phyloP scores from a whole-genome alignment of 1,140 invertebrate genomes.

The Diorhabda elongata region DNA sequence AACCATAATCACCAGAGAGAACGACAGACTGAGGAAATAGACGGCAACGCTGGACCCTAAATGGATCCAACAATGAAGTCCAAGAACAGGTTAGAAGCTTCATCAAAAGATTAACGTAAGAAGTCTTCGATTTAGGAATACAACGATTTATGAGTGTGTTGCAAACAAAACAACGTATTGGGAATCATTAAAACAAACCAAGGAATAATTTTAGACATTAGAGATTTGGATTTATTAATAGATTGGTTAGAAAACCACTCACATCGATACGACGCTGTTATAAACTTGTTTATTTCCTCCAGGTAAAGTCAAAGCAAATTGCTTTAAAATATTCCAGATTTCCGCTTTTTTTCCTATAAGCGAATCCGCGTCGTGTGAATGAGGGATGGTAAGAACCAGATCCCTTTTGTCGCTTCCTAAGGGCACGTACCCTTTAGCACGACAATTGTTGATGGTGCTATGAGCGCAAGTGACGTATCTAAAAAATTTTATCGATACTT shows the following conservation, averaged over 20 bases:
- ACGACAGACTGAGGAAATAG: no score
- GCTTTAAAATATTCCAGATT: conserved; percentile 26
- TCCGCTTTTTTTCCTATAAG: conserved; percentile 25
- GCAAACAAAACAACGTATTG: no score
- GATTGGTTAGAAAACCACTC: conserved; percentile 5
- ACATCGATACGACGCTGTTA: conserved; percentile 32
- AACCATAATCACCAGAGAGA: no score
- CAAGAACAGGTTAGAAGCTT: no score
- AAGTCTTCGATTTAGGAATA: no score
- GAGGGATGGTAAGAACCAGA: conserved; percentile 20
- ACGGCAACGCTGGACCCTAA: no score
- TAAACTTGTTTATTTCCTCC: conserved; percentile 27
- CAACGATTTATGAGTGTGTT: no score
- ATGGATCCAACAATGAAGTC: no score
- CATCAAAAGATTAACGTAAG: no score
- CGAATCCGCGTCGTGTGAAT: conserved; percentile 28
- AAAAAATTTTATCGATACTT: conserved; percentile 4
- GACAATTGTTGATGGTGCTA: conserved; percentile 19
- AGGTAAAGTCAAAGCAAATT: conserved; percentile 27
- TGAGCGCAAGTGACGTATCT: conserved; percentile 27
- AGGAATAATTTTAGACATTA: no score
- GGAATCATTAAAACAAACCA: no score
- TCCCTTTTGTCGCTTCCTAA: conserved; percentile 17
- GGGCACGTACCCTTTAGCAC: conserved; percentile 24
- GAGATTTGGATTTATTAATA: no score